Conservation (phyloP, 2,113 vertebrate genomes). For the Craseonycteris thonglongyai region DNA sequence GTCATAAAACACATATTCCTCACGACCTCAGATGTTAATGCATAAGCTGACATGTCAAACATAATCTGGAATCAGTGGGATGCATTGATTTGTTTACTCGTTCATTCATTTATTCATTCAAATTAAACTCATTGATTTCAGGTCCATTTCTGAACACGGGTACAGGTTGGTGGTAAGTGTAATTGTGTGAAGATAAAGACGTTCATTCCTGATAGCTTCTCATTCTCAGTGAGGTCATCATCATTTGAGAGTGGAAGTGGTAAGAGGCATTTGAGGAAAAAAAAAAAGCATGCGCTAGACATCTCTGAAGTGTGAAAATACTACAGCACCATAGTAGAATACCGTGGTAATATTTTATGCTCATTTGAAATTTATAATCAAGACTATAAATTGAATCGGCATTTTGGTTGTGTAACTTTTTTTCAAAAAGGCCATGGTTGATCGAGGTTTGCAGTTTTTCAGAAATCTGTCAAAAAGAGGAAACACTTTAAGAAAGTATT, state of each 20-base stretch:
- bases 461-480: neutral
- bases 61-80: neutral
- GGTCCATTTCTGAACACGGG: neutral
- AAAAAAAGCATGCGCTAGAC: neutral
- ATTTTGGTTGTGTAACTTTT: neutral
- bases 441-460: neutral
- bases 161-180: neutral
- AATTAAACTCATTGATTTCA: neutral
- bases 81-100: neutral
- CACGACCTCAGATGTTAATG: neutral
- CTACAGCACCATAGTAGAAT: neutral
- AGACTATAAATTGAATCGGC: neutral
- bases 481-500: neutral
- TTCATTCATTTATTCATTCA: neutral
- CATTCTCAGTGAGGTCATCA: neutral
- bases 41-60: neutral
- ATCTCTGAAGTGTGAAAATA: neutral
- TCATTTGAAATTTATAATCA: neutral
- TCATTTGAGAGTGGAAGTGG: neutral
- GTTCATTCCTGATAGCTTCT: neutral
- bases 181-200: neutral
- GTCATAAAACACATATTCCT: neutral
- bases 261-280: neutral
- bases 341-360: neutral
- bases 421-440: neutral